Conservation (phyloP, 2,113 vertebrate species). For the Rissa tridactyla region DNA sequence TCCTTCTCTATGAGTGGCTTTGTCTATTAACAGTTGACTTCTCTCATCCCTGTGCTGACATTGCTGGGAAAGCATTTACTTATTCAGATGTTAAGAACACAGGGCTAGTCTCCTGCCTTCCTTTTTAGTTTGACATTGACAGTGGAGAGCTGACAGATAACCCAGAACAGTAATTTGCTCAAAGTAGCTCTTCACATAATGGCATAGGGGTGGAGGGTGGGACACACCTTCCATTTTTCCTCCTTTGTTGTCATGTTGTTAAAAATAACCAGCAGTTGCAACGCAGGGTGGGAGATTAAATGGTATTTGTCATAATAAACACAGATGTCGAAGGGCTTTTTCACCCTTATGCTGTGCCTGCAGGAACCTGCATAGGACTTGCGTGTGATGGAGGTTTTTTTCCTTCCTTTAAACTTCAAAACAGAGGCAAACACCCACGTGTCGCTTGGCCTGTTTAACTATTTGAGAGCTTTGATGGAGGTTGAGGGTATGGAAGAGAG, state of each 20-base stretch:
- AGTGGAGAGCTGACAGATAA: constrained; percentile 67
- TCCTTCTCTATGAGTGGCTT: constrained; percentile 19
- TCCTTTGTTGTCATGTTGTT: constrained; percentile 60
- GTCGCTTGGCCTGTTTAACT: constrained; percentile 32
- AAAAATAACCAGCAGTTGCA: constrained; percentile 71
- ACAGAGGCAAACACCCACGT: neutral
- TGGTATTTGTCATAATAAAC: constrained; percentile 73
- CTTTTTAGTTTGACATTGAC: constrained; percentile 43
- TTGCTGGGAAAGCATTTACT: constrained; percentile 66
- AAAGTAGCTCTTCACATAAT: constrained; percentile 76
- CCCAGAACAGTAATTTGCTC: constrained; percentile 70
- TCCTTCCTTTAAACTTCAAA: neutral
- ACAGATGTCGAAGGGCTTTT: constrained; percentile 76
- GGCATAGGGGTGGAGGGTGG: neutral
- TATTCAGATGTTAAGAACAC: constrained; percentile 59
- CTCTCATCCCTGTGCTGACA: constrained; percentile 45
- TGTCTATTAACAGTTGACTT: constrained; percentile 66
- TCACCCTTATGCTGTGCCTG: constrained; percentile 69
- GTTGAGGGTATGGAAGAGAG: neutral
- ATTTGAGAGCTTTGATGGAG: neutral
- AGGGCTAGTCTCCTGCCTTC: constrained; percentile 49
- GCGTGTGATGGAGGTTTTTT: neutral
- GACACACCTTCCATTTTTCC: constrained; percentile 69
- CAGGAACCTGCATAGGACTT: constrained; percentile 76
- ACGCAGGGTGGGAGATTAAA: constrained; percentile 67